These are phyloP conservation scores for Aphidoletes aphidimyza DNA, from an alignment of 2,888 invertebrate species.

Conservation along the genomic window DNA sequence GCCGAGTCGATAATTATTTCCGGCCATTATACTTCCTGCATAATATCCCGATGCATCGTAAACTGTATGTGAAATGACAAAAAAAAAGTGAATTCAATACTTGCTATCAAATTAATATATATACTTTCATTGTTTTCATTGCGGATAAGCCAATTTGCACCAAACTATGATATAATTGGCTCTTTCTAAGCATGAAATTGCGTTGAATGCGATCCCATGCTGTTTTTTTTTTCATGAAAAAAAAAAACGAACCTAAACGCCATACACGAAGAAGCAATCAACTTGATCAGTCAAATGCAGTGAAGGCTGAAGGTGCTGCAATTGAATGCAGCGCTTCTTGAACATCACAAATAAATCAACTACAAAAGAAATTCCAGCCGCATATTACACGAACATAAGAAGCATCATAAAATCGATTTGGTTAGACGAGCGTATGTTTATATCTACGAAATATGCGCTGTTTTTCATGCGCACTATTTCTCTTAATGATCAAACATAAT, in stretches of 20 bases:
- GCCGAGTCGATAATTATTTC: slow-evolving; percentile 79
- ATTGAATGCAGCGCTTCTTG: not conserved
- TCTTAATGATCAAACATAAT: not conserved
- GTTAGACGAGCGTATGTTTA: too few species aligned
- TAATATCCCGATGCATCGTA: slow-evolving; percentile 77
- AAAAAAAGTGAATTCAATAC: not conserved
- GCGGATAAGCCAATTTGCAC: not conserved
- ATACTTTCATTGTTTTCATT: not conserved
- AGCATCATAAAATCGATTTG: too few species aligned
- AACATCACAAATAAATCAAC: not conserved
- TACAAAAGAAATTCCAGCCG: not conserved
- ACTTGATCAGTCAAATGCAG: slow-evolving; percentile 18
- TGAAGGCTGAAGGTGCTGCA: slow-evolving; percentile 13
- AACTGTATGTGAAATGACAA: slow-evolving; percentile 63
- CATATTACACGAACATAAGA: too few species aligned
- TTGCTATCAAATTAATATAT: not conserved
- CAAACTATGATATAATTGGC: slow-evolving; percentile 27
- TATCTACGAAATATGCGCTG: not conserved
- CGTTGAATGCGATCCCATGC: not conserved
- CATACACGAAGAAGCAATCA: not conserved
- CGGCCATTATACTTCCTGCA: slow-evolving; percentile 78
- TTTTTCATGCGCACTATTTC: not conserved
- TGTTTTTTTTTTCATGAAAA: not conserved
- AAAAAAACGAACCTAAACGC: too few species aligned
- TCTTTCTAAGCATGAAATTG: not conserved